Evolutionary conservation across 1,140 invertebrate species (phyloP).

Genomic region (Pomacea maculata): DNA sequence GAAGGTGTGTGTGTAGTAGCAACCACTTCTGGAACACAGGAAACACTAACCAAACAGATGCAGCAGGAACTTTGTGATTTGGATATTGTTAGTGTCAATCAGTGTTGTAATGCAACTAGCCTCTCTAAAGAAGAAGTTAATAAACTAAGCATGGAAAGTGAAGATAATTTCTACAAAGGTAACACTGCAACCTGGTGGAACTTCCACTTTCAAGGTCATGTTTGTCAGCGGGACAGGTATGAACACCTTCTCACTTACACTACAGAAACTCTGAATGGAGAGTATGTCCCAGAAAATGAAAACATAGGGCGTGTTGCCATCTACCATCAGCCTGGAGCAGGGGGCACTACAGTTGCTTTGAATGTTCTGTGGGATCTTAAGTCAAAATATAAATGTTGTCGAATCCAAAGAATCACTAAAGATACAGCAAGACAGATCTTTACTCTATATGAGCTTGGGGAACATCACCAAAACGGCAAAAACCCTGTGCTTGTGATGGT

Average conservation of each 20-base stretch:
- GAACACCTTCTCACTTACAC: slow-evolving; percentile 24
- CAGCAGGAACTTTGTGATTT: slow-evolving; percentile 44
- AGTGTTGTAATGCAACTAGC: slow-evolving; percentile 31
- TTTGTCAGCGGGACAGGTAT: slow-evolving; percentile 37
- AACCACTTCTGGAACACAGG: slow-evolving; percentile 40
- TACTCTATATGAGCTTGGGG: slow-evolving; percentile 33
- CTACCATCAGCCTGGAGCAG: slow-evolving; percentile 50
- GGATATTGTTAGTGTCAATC: slow-evolving; percentile 38
- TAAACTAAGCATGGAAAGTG: slow-evolving; percentile 23
- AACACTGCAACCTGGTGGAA: slow-evolving; percentile 45
- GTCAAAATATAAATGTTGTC: slow-evolving; percentile 41
- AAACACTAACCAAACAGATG: slow-evolving; percentile 35
- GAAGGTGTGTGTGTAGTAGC: slow-evolving; percentile 29
- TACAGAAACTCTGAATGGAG: slow-evolving; percentile 23
- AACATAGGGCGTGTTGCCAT: slow-evolving; percentile 37
- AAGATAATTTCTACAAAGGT: slow-evolving; percentile 45
- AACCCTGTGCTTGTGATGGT: slow-evolving; percentile 45
- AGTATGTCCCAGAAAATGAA: slow-evolving; percentile 32
- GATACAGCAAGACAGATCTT: slow-evolving; percentile 45
- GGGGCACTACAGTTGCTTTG: slow-evolving; percentile 49
- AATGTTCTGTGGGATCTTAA: slow-evolving; percentile 48
- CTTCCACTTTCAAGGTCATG: slow-evolving; percentile 43
- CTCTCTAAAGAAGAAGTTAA: slow-evolving; percentile 17
- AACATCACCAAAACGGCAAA: slow-evolving; percentile 14
- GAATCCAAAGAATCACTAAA: slow-evolving; percentile 42